Evolutionary conservation across 2,113 vertebrate genomes (phyloP), one percentile per base, ranked within the genome.

Genomic region (Sialia sialis): DNA sequence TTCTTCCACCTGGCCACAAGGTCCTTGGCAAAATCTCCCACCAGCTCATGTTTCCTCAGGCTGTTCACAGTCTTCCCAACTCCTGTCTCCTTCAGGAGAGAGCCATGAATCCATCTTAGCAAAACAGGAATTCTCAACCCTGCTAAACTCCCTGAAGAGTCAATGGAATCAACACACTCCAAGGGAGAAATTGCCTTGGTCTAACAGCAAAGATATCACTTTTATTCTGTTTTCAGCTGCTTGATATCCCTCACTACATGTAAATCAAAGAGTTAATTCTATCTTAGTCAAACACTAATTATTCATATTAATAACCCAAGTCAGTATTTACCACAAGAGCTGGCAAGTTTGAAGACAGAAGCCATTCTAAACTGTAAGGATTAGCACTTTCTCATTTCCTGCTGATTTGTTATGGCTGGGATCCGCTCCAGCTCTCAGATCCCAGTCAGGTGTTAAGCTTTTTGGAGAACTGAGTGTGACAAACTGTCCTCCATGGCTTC

Each of bases 1-100:
- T 99, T 99, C 98, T 99, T 99, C 99, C 99, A 99, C 95, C 98
- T 98, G 78, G 98, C 99, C 52, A 99, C 99, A 0, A 99, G 97
- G 91, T 96, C 98, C 97, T 98, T 99, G 4, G 99, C 99, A 54
- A 98, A 95, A 23, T 98, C 98, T 62, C 99, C 99, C 3, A 98
- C 99, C 1, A 98, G 84, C 58, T 99, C 98, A 0, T 99, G 98
- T 86, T 99, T 99, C 92, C 99, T 97, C n/a, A 99, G 97, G n/a
- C 99, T 98, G 94, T 99, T 99, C 92, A 99, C 99, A 16, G 98
- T 98, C 95, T 99, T 99, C 29, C 99, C 99, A 26, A 99, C 98
- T 30, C 99, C 99, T 1, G 99, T 99, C 97, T 99, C 99, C 99
- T 99, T 90, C 72, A 96, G 1, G 91, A 94, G 59, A 86, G 60